Conservation (phyloP, 2,113 vertebrate genomes). For the Nerophis lumbriciformis region DNA sequence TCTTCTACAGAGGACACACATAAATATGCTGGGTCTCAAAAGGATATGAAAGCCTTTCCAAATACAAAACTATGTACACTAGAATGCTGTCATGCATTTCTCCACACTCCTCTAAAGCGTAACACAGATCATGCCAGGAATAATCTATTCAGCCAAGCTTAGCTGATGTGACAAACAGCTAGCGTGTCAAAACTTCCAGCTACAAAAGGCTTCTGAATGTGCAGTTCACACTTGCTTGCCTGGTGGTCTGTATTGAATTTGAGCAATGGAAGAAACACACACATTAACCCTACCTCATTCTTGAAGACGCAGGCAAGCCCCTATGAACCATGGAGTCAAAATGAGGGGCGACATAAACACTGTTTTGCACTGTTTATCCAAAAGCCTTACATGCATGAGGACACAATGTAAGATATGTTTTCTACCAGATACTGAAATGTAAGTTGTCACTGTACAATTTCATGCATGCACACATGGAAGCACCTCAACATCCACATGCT, state of each 20-base stretch:
- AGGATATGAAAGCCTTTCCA: constrained; percentile 1
- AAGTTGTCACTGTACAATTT: constrained; percentile 25
- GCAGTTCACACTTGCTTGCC: constrained; percentile 72
- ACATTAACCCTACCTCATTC: constrained; percentile 16
- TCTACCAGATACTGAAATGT: constrained; percentile 44
- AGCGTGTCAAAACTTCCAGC: constrained; percentile 67
- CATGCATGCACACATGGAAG: constrained; percentile 22
- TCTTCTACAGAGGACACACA: no score
- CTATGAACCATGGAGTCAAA: constrained; percentile 50
- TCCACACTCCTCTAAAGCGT: constrained; percentile 28
- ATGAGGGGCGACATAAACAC: constrained; percentile 42
- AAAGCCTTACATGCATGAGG: constrained; percentile 56
- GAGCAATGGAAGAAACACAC: constrained; percentile 54
- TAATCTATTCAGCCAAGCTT: constrained; percentile 51
- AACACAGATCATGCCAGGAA: constrained; percentile 40
- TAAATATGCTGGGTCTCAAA: constrained; percentile 15
- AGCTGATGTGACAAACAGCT: constrained; percentile 70
- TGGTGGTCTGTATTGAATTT: constrained; percentile 72
- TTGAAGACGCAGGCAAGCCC: constrained; percentile 42
- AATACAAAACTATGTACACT: constrained; percentile 17
- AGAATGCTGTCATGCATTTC: constrained; percentile 14
- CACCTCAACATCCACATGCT: constrained; percentile 38
- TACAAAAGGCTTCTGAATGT: constrained; percentile 67
- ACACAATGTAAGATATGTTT: constrained; percentile 49
- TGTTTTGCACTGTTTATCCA: constrained; percentile 56